These are phyloP conservation scores for Opisthograptis luteolata DNA, from an alignment of 2,888 invertebrate species.

Conservation along the genomic window DNA sequence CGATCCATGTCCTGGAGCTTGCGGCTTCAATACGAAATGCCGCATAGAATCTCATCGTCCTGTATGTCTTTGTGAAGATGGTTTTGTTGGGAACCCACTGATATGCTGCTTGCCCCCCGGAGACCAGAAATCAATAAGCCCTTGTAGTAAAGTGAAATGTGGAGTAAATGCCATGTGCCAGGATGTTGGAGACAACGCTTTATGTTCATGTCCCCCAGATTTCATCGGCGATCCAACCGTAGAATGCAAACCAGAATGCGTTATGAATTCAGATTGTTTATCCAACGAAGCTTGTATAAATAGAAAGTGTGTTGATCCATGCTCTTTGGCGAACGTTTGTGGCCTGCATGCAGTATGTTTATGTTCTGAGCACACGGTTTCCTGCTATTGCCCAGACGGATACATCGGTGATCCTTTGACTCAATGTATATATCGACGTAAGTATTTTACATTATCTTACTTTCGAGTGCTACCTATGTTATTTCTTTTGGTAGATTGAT, in stretches of 20 bases:
- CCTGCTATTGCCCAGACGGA: slow-evolving; percentile 90
- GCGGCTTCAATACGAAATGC: slow-evolving; percentile 90
- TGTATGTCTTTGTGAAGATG: slow-evolving; percentile 89
- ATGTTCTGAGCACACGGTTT: slow-evolving; percentile 92
- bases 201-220: slow-evolving; percentile 90
- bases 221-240: slow-evolving; percentile 91
- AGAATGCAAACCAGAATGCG: slow-evolving; percentile 91
- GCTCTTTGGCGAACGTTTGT: slow-evolving; percentile 87
- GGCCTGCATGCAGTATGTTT: slow-evolving; percentile 92
- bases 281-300: slow-evolving; percentile 90
- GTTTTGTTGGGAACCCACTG: slow-evolving; percentile 91
- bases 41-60: slow-evolving; percentile 91
- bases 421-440: slow-evolving; percentile 86
- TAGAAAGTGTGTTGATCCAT: slow-evolving; percentile 90
- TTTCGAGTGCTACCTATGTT: not conserved
- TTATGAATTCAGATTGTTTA: slow-evolving; percentile 92
- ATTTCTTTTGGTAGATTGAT: no score
- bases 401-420: slow-evolving; percentile 92
- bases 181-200: slow-evolving; percentile 87
- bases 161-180: slow-evolving; percentile 92
- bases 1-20: slow-evolving; percentile 93
- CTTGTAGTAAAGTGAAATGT: slow-evolving; percentile 90
- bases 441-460: slow-evolving; percentile 48
- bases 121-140: slow-evolving; percentile 83
- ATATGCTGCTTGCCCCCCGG: slow-evolving; percentile 87